These are phyloP conservation scores for Microcebus lehilahytsara DNA, from an alignment of 2,113 vertebrate genomes.

Conservation along the genomic window DNA sequence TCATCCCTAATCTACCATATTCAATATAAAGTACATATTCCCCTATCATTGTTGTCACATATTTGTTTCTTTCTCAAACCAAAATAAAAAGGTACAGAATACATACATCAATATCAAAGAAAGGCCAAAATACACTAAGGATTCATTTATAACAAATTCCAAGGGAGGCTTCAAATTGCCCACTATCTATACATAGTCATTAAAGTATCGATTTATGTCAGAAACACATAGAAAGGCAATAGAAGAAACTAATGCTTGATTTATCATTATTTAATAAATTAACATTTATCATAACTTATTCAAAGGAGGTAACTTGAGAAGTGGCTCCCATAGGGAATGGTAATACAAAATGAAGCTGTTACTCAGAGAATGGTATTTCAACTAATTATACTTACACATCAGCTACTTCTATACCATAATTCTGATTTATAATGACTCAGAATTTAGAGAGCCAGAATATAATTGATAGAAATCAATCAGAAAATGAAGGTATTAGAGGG, in stretches of 20 bases:
- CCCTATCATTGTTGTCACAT: background rate
- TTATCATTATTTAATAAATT: background rate
- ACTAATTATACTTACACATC: background rate
- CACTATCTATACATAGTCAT: background rate
- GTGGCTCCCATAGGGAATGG: background rate
- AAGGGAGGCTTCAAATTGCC: background rate
- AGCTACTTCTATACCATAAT: background rate
- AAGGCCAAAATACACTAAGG: background rate
- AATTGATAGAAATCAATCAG: background rate
- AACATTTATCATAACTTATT: background rate
- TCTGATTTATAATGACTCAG: constrained; percentile 12
- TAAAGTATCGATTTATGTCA: background rate
- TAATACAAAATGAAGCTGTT: constrained; percentile 1
- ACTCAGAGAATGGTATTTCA: background rate
- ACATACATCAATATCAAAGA: background rate
- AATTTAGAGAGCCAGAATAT: constrained; percentile 14
- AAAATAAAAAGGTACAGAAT: background rate
- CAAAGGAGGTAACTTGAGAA: background rate
- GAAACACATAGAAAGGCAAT: background rate
- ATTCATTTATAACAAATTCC: background rate
- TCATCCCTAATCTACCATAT: background rate
- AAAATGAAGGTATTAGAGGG: background rate
- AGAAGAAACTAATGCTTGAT: background rate
- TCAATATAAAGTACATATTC: background rate
- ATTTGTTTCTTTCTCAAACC: background rate